Evolutionary conservation across 2,113 vertebrate species (phyloP).

Genomic region (Glaucidium brasilianum): DNA sequence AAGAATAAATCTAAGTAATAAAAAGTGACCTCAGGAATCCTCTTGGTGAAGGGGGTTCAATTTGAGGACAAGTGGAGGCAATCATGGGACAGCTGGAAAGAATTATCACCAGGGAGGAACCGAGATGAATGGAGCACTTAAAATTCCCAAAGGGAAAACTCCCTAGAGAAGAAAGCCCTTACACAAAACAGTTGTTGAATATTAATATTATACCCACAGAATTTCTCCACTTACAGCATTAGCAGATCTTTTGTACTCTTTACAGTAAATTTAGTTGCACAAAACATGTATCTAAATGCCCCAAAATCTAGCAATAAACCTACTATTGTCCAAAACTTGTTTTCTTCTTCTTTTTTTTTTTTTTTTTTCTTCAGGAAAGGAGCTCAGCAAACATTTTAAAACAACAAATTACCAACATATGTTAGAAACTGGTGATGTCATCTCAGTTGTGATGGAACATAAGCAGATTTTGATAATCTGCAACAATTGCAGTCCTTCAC

Average conservation of each 20-base stretch:
- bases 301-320: not conserved
- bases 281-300: not conserved
- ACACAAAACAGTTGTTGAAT: not conserved
- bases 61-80: not conserved
- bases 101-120: not conserved
- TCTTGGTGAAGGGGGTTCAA: not conserved
- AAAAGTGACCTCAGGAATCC: not conserved
- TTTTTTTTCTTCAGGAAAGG: not conserved
- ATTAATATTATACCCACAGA: not conserved
- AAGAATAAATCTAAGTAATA: not conserved
- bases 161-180: not conserved
- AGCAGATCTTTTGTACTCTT: not conserved
- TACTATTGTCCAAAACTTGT: not conserved
- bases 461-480: not conserved
- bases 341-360: too few relatives aligned
- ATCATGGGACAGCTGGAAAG: not conserved
- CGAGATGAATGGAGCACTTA: fast-evolving
- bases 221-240: not conserved
- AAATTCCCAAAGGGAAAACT: not conserved
- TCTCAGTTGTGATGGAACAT: not conserved
- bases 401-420: not conserved
- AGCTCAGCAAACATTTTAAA: not conserved
- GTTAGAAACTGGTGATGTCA: not conserved
- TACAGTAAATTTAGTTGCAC: not conserved
- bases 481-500: not conserved